Evolutionary conservation across 2,797 vertebrate species (phyloP).

Genomic region (Hyperoplus immaculatus): DNA sequence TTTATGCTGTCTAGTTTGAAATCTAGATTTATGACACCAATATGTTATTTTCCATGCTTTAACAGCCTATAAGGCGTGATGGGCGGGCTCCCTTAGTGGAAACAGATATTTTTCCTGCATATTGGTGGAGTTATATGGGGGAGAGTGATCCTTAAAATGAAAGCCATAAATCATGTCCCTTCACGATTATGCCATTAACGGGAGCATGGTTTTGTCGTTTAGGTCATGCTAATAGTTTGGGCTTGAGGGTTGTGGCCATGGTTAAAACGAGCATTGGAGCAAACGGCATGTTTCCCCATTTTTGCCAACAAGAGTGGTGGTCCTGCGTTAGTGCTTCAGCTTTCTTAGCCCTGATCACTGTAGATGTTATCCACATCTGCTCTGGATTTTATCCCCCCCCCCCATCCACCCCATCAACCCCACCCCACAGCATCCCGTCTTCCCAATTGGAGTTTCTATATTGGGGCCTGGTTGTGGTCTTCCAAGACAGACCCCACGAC

Average conservation of each 20-base stretch:
- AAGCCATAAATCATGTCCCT: constrained; percentile 86
- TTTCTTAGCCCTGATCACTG: constrained; percentile 62
- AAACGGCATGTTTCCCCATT: constrained; percentile 34
- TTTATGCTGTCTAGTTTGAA: constrained; percentile 81
- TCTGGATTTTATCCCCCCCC: constrained; percentile 72
- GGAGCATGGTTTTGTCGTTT: constrained; percentile 87
- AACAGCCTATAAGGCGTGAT: constrained; percentile 83
- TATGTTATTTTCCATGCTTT: constrained; percentile 87
- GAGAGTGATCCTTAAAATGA: constrained; percentile 86
- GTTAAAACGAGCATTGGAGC: constrained; percentile 46
- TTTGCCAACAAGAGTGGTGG: constrained; percentile 67
- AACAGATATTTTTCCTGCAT: constrained; percentile 86
- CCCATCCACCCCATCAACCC: constrained; percentile 43
- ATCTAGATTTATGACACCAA: constrained; percentile 88
- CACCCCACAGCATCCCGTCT: constrained; percentile 57
- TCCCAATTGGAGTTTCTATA: constrained; percentile 86
- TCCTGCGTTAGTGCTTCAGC: constrained; percentile 62
- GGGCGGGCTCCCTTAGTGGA: constrained; percentile 83
- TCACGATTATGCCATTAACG: constrained; percentile 86
- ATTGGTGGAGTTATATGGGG: constrained; percentile 82
- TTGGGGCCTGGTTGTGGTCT: constrained; percentile 88
- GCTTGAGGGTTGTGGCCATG: constrained; percentile 78
- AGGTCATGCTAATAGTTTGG: constrained; percentile 84
- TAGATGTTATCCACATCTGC: constrained; percentile 84
- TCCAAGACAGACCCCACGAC: constrained; percentile 85